Base-by-base conservation (phyloP, 2,113 vertebrate genomes). In the Epinephelus moara region DNA sequence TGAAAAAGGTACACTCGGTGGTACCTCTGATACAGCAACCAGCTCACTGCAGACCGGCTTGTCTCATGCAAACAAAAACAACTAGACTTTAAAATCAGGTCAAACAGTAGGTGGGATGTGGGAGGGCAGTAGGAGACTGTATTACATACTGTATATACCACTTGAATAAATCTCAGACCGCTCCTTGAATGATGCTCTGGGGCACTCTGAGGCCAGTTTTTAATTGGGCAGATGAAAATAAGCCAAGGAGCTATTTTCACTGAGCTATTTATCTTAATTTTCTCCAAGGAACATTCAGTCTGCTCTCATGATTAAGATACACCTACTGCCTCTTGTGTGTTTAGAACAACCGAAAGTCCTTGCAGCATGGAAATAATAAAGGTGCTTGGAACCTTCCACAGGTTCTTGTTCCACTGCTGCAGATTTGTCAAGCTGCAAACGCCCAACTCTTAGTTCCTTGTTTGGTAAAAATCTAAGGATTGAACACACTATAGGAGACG, bases 81-180 rank as follows among this genome's bases (percentile, higher is more conserved):
- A 59, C 23, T 14, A 56, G 64, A 84, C 70, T 70, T 40, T 45
- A 68, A 77, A 92, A 80, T 80, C 61, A 62, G 86, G 88, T 85
- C 84, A 88, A 71, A 84, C 87, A 85, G 79, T 82, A 64, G 79
- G 81, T 70, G 49, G 64, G 27, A 11, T 59, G 88, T 87, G 64
- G 85, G 81, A 77, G 63, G 57, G 50, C 40, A 83, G 71, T 63
- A 78, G 80, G 69, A 86, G 80, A 88, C 61, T 57, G 47, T 42
- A 71, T 75, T 45, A 53, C 37, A 72, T 67, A 67, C 33, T 69
- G 50, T 37, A 73, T 60, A 47, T 45, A 61, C 33, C 55, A 37
- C 53, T 64, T 19, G 47, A 80, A 82, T 84, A 75, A 74, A 86
- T 81, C 4, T 27, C 23, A 76, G 72, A 73, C 42, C 47, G 59